Evolutionary conservation across 2,797 vertebrate genomes (phyloP), one percentile per base, ranked within the genome.

Genomic region (Danio aesculapii): DNA sequence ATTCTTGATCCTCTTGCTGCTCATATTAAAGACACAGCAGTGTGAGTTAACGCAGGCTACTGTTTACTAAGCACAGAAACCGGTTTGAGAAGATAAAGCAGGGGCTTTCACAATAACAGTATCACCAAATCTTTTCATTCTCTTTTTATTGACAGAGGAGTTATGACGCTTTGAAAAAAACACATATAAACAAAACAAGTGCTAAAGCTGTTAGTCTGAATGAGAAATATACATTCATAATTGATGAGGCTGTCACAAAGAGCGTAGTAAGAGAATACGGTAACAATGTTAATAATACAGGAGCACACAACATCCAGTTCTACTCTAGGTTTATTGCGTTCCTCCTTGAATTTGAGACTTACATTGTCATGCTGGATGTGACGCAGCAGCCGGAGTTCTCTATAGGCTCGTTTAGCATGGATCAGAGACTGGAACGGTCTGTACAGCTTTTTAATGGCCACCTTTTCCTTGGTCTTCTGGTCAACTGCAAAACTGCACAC

Each of bases 361-460:
- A 96, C 95, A 52, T 96, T 96, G 49, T 96, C 95, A 6, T 96
- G 93, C 62, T 93, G 92, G 87, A 95, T 96, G 81, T 95, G 88
- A 7, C 94, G 93, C 6, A 96, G 91, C 19, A 95, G 92, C 12
- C 93, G 59, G n/a, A 96, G 94, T 12, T 96, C 95, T 67, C 95
- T 91, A 86, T 95, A 96, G 6, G 94, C 93, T 21, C 95, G 88
- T 70, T 95, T 95, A 41, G 94, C 80, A 0, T 95, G 95, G 83
- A 92, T 92, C 74, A 95, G 88, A 7, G 95, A 95, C 90, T 95
- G 94, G 86, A 95, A 96, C 0, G 95, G 95, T 46, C 94, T 92
- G 68, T 94, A 91, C n/a, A 95, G 89, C 86, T 96, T 96, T 89
- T 95, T 96, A 77, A 96, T 95, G 75, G 95, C 95, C 55, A 95